Evolutionary conservation across 2,888 invertebrate species (phyloP), one percentile per base, ranked within the genome.

Genomic region (Pyrrhia umbra): DNA sequence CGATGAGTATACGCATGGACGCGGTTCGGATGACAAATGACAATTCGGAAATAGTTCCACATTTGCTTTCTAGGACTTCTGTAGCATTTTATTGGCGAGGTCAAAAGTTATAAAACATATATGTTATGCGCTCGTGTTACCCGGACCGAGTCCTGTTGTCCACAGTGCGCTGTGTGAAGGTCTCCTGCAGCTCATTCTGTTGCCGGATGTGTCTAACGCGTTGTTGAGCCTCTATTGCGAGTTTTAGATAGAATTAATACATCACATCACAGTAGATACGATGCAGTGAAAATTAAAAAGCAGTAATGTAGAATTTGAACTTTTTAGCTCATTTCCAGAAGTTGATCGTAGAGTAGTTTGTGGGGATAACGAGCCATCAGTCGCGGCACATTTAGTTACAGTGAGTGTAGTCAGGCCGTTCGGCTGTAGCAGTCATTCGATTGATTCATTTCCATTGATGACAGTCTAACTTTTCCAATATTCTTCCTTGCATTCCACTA

Each of bases 181-280:
- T 37, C 66, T 60, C 50, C 55, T 55, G 39, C 49, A 42, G 37
- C 45, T 37, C 20, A 10, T 13, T 23, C 13, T 2, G 15, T 25
- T 9, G 30, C 30, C 10, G 16, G 2, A 51, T 30, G 37, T 40
- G 52, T 46, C 18, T 64, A 40, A 63, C 39, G 27, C 21, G 64
- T 51, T 42, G 27, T 40, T 52, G 3, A 6, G n/a, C 25, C 4
- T 54, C 37, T 46, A 42, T 50, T 66, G 23, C 8, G 23, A 51
- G n/a, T 23, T 40, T 45, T 46, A 63, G 39, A 6, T 51, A 63
- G 40, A 16, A 46, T 37, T 55, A 55, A 63, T 43, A 25, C 23
- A 46, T 23, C 18, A 27, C 43, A 46, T 37, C 34, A 52, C 37
- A 2, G 40, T 51, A 63, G 40, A 46, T 4, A 20, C 15, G 15